Percentiles rank a stretch among this genome's conserved stretches.
Conservation (phyloP, 2,797 vertebrate genomes). For the Chelon labrosus region DNA sequence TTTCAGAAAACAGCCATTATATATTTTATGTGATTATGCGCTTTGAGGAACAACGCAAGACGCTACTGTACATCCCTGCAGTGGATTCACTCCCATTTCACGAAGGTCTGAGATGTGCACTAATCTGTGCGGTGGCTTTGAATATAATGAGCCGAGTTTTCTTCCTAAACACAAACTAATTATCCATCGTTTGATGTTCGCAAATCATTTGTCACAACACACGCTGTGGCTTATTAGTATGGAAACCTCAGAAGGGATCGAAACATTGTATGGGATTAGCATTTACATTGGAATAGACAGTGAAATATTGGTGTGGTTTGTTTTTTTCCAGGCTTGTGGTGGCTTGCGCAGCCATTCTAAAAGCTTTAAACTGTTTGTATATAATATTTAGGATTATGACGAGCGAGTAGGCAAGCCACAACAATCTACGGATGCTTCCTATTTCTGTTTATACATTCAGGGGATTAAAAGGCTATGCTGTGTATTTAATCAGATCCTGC, state of each 20-base stretch:
- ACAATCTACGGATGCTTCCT: neutral
- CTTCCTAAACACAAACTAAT: slow-evolving; percentile 68
- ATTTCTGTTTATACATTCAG: neutral
- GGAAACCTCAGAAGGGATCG: slow-evolving; percentile 51
- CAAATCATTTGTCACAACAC: slow-evolving; percentile 57
- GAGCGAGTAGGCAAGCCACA: neutral
- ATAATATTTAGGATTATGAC: neutral
- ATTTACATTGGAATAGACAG: slow-evolving; percentile 29
- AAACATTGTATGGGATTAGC: slow-evolving; percentile 47
- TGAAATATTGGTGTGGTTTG: slow-evolving; percentile 37
- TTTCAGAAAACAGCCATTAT: slow-evolving; percentile 33
- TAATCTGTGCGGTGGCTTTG: slow-evolving; percentile 47
- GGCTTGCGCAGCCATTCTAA: slow-evolving; percentile 3
- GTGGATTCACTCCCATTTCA: slow-evolving; percentile 41
- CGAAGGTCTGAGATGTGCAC: slow-evolving; percentile 37
- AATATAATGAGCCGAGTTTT: slow-evolving; percentile 62
- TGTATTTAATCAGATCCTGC: no score
- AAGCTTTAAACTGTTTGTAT: neutral
- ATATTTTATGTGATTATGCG: slow-evolving; percentile 52
- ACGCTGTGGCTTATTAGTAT: slow-evolving; percentile 53
- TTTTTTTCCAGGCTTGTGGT: slow-evolving; percentile 10
- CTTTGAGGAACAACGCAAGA: slow-evolving; percentile 33
- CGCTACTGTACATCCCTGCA: slow-evolving; percentile 20
- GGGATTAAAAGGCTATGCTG: no score
- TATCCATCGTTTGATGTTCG: slow-evolving; percentile 63